Evolutionary conservation across 2,888 invertebrate genomes (phyloP).

Genomic region (Elgonia sp.): DNA sequence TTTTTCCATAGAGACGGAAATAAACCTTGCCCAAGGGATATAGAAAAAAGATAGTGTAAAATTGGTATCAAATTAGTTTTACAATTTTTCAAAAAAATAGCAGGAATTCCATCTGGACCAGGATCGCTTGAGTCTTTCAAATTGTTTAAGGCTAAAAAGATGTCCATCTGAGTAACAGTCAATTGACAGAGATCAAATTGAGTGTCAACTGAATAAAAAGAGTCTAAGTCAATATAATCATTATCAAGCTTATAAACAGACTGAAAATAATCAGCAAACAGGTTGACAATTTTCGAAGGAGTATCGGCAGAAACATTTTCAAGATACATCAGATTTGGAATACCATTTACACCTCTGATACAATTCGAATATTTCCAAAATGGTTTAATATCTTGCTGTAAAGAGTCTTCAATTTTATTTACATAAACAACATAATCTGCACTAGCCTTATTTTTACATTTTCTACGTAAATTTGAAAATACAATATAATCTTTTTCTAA

Average conservation of each 20-base stretch:
- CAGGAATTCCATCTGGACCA: not conserved
- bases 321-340: conserved; percentile 5
- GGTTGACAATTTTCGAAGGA: too few species aligned
- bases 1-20: too few species aligned
- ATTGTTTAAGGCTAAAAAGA: not conserved
- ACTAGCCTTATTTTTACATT: not conserved
- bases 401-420: not conserved
- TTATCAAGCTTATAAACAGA: not conserved
- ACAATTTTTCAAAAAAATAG: not conserved
- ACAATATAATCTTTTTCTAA: not conserved
- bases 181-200: not conserved
- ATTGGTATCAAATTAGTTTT: conserved; percentile 15
- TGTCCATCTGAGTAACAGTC: not conserved
- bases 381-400: not conserved
- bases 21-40: not conserved
- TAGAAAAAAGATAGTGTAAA: not conserved
- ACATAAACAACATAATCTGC: conserved; percentile 1
- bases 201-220: not conserved
- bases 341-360: not conserved
- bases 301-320: not conserved
- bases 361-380: conserved; percentile 28
- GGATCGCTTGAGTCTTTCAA: not conserved
- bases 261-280: too few species aligned
- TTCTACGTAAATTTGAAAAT: conserved; percentile 22
- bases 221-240: not conserved